A percentile compares a stretch with the other conserved stretches of the same genome.
phyloP scores from a whole-genome alignment of 2,113 vertebrate species.

The Alectura lathami region DNA sequence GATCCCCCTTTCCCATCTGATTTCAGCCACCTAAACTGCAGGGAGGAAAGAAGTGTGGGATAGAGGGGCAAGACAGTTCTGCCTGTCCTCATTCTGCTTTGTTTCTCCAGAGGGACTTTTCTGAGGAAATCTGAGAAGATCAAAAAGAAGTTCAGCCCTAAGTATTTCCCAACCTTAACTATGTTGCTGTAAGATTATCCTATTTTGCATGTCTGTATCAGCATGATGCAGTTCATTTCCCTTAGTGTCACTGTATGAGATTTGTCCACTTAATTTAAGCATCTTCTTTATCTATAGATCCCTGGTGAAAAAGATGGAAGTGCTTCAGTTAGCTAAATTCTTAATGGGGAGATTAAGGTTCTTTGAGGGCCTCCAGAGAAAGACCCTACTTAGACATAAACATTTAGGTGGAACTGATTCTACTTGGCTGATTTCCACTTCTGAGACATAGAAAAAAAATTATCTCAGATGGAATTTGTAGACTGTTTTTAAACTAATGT shows the following conservation, averaged over 20 bases:
- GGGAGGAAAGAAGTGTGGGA: not conserved
- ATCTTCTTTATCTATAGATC: not conserved
- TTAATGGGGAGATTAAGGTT: not conserved
- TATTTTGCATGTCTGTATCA: not conserved
- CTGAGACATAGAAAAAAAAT: not conserved
- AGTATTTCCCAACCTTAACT: not conserved
- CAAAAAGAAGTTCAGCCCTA: not conserved
- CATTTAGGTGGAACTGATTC: not conserved
- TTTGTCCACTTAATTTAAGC: not conserved
- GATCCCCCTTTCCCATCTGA: not conserved
- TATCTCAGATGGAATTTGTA: not conserved
- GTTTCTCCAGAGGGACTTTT: not conserved
- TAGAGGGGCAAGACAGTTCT: not conserved
- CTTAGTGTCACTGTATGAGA: not conserved
- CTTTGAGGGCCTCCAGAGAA: not conserved
- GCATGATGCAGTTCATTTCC: not conserved
- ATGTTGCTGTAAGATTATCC: not conserved
- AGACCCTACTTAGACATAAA: fast-evolving
- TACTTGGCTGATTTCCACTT: not conserved
- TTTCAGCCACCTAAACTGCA: not conserved
- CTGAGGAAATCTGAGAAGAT: not conserved
- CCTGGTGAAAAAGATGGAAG: not conserved
- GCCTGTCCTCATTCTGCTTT: not conserved
- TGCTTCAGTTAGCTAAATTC: not conserved
- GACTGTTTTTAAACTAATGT: not conserved